A percentile compares a stretch with the other conserved stretches of the same genome.
Evolutionary conservation across 2,797 vertebrate genomes (phyloP).

Genomic region (Rhincodon typus): DNA sequence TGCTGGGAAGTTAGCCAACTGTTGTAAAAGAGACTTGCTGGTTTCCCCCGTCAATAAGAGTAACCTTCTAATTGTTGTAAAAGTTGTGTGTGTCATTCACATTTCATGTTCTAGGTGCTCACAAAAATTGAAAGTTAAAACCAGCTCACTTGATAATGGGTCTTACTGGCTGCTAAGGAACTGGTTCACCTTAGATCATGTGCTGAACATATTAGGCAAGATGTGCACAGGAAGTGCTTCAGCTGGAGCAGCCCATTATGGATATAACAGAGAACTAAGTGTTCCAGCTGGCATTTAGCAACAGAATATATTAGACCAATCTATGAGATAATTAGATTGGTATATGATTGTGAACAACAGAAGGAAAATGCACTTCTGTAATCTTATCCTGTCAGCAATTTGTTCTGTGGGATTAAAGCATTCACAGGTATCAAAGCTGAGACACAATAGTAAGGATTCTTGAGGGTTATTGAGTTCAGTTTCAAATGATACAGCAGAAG

Average conservation of each 20-base stretch:
- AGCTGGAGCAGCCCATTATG: neutral
- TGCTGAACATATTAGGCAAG: conserved; percentile 21
- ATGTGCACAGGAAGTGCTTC: conserved; percentile 1
- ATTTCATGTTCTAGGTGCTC: neutral
- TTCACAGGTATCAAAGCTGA: neutral
- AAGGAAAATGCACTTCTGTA: neutral
- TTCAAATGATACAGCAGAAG: neutral
- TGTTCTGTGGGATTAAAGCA: neutral
- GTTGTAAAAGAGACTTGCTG: neutral
- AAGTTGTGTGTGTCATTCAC: neutral
- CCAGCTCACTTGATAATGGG: neutral
- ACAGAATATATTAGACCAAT: neutral
- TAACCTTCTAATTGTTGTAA: too few species aligned
- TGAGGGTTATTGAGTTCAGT: neutral
- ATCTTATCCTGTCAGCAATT: too few species aligned
- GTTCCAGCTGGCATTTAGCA: neutral
- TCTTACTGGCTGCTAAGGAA: neutral
- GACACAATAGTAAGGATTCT: neutral
- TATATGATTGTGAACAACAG: neutral
- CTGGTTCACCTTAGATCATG: neutral
- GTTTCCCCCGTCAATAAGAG: neutral
- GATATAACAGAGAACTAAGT: neutral
- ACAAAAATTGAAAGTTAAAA: neutral
- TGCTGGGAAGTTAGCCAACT: neutral
- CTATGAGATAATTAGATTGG: neutral